phyloP scores from a whole-genome alignment of 2,888 invertebrate species.

The Rhagonycha lutea region DNA sequence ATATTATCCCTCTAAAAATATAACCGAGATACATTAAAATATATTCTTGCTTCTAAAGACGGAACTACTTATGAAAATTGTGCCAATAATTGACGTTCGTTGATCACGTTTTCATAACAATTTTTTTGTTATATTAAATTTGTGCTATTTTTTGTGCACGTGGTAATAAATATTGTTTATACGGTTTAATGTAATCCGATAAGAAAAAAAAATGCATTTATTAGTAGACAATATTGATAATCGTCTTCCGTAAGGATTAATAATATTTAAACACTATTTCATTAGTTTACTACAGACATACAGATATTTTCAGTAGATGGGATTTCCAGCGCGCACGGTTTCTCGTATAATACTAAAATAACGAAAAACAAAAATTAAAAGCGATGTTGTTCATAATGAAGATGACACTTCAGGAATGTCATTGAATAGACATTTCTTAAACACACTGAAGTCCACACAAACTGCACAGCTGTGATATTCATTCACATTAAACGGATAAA shows the following conservation, averaged over 20 bases:
- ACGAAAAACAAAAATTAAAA: conserved; percentile 3
- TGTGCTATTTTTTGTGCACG: conserved; percentile 6
- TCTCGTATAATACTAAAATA: conserved; percentile 13
- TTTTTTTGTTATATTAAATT: conserved; percentile 19
- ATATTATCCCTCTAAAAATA: conserved; percentile 40
- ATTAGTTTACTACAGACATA: neutral
- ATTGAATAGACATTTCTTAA: conserved; percentile 36
- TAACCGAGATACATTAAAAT: conserved; percentile 37
- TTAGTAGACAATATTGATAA: conserved; percentile 3
- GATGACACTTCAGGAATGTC: conserved; percentile 38
- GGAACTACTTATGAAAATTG: conserved; percentile 37
- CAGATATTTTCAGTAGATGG: neutral
- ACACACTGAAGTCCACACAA: conserved; percentile 23
- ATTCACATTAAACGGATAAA: conserved; percentile 38
- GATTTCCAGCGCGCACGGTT: neutral
- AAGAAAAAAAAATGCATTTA: neutral
- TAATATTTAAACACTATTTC: conserved; percentile 4
- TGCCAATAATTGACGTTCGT: conserved; percentile 42
- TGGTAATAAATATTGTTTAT: neutral
- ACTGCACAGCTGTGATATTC: conserved; percentile 40
- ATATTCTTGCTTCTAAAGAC: conserved; percentile 38
- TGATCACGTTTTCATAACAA: conserved; percentile 23
- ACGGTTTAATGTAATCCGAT: neutral
- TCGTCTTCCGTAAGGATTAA: conserved; percentile 16
- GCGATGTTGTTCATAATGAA: neutral